These are phyloP conservation scores for Holcopasites calliopsidis DNA, from an alignment of 1,140 invertebrate species.

Conservation along the genomic window DNA sequence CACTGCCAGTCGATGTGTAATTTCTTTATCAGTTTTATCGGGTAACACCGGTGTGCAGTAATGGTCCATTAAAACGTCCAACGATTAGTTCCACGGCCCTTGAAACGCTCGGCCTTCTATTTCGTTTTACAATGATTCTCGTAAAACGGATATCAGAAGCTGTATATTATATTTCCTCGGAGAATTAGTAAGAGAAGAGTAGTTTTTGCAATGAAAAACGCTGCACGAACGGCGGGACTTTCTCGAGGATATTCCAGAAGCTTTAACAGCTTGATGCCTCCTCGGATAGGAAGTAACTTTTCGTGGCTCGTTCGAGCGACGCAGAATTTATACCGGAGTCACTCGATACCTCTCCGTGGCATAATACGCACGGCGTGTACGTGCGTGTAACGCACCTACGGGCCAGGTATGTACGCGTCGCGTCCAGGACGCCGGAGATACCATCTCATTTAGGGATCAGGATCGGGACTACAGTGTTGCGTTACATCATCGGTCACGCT, in stretches of 20 bases:
- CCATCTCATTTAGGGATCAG: constrained; percentile 73
- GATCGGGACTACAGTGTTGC: constrained; percentile 71
- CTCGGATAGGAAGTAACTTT: constrained; percentile 14
- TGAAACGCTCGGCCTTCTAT: background rate
- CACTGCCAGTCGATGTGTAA: background rate
- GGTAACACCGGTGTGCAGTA: background rate
- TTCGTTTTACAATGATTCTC: background rate
- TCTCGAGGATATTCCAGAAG: background rate
- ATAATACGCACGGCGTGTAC: constrained; percentile 47
- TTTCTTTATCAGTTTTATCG: background rate
- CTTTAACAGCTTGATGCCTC: background rate
- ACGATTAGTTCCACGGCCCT: background rate
- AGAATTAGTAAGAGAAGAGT: background rate
- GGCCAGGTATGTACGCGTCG: constrained; percentile 50
- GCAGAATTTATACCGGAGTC: constrained; percentile 57
- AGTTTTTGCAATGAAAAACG: too few species aligned
- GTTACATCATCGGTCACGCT: constrained; percentile 73
- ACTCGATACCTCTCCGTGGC: constrained; percentile 50
- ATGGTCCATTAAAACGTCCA: constrained; percentile 7
- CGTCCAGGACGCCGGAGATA: constrained; percentile 68
- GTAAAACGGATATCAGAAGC: background rate
- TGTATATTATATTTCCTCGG: background rate
- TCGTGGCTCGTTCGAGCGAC: constrained; percentile 35
- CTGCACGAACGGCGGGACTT: background rate
- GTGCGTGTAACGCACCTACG: constrained; percentile 17